These are phyloP conservation scores for Belonocnema kinseyi DNA, from an alignment of 1,140 invertebrate species.

Conservation along the genomic window DNA sequence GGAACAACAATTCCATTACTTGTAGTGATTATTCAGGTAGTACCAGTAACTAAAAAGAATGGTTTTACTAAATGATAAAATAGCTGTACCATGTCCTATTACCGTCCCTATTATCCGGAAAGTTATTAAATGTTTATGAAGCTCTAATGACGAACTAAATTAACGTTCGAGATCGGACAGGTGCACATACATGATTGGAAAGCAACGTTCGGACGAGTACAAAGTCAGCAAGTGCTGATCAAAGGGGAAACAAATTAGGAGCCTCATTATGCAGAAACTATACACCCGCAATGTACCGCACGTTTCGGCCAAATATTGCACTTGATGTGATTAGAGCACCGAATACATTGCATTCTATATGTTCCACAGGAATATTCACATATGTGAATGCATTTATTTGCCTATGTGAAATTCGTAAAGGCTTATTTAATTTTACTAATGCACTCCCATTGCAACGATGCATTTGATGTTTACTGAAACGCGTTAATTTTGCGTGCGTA, in stretches of 20 bases:
- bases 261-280: conserved; percentile 39
- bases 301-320: background rate
- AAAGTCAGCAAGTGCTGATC: conserved; percentile 27
- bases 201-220: background rate
- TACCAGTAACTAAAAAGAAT: too few species aligned
- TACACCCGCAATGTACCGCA: background rate
- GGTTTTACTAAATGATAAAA: too few species aligned
- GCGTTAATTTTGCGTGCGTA: background rate
- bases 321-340: background rate
- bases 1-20: too few species aligned
- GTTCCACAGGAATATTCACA: background rate
- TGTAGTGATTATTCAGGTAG: too few species aligned
- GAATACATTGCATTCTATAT: background rate
- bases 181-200: background rate
- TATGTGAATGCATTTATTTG: background rate
- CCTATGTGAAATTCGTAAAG: background rate
- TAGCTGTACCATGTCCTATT: too few species aligned
- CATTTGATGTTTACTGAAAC: background rate
- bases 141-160: background rate
- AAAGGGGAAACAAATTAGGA: conserved; percentile 50
- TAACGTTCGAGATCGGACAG: background rate
- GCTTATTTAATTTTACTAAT: background rate
- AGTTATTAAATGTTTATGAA: too few species aligned
- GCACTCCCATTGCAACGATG: too few species aligned
- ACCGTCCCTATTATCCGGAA: too few species aligned